A percentile compares a stretch with the other conserved stretches of the same genome.
These are phyloP conservation scores for Pseudomugil tenellus DNA, from an alignment of 2,797 vertebrate genomes.

Conservation along the genomic window DNA sequence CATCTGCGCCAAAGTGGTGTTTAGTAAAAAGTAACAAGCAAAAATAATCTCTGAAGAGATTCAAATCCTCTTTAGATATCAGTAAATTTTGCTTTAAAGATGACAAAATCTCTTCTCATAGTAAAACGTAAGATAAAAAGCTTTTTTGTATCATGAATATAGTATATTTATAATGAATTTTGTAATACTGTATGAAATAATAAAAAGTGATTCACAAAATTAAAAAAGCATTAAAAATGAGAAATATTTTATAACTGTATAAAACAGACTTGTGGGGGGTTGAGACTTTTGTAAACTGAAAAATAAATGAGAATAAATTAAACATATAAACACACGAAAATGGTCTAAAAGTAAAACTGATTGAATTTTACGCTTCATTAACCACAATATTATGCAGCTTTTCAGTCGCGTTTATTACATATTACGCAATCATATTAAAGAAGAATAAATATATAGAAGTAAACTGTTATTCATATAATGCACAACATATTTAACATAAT, in stretches of 20 bases:
- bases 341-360: background rate
- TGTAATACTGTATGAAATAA: too few relatives aligned
- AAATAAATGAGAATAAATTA: background rate
- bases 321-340: background rate
- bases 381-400: too few relatives aligned
- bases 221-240: background rate
- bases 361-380: too few relatives aligned
- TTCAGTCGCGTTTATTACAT: too few relatives aligned
- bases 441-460: too few relatives aligned
- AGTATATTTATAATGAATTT: too few relatives aligned
- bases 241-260: background rate
- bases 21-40: background rate
- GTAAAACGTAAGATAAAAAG: background rate
- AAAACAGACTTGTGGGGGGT: background rate
- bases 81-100: background rate
- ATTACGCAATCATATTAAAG: too few relatives aligned
- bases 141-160: too few relatives aligned
- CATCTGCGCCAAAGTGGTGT: background rate
- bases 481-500: too few relatives aligned
- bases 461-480: too few relatives aligned
- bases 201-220: too few relatives aligned
- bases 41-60: background rate
- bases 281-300: background rate
- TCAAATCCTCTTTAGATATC: background rate
- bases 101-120: background rate